Base-by-base conservation (phyloP, 2,797 vertebrate species). In the Bradypus variegatus region DNA sequence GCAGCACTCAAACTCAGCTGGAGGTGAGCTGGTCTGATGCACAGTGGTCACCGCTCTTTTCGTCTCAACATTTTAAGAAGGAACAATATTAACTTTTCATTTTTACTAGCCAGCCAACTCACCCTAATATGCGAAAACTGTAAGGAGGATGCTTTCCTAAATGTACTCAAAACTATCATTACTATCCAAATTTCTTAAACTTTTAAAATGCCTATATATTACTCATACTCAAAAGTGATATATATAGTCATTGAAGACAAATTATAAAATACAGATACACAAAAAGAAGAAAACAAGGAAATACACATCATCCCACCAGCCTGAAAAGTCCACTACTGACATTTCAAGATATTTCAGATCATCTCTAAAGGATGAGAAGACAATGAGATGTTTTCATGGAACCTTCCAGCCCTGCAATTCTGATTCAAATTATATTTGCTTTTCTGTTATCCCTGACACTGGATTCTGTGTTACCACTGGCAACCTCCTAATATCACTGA, bases 401-500 rank as follows among this genome's bases (percentile, higher is more conserved):
- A 41, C n/a, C 18, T 70, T 23, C n/a, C 15, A 50, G 65, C 21
- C 73, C 27, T 45, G 38, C 6, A 1, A 0, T 80, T 64, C 89
- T 72, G 45, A 14, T 14, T 50, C 41, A 50, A 6, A 53, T 41
- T 31, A 12, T 78, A 58, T 55, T 50, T 25, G 19, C 64, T 82
- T 88, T 83, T 45, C 69, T 41, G 23, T 58, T 53, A 25, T 38
- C 21, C 70, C 38, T 41, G 1, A 5, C 41, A 25, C 3, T 10
- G 25, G 60, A 25, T 38, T 81, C 82, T 60, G 73, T 62, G 48
- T 92, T 86, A 45, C 67, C 64, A 41, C 19, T 27, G 75, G 82
- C 88, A 82, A 70, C 88, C 48, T 91, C 82, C 78, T 87, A 36
- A 50, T 67, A 19, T n/a, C 70, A n/a, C 36, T 41, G 65, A 93